Conservation (phyloP, 2,888 invertebrate species). For the Mylabris sibirica region DNA sequence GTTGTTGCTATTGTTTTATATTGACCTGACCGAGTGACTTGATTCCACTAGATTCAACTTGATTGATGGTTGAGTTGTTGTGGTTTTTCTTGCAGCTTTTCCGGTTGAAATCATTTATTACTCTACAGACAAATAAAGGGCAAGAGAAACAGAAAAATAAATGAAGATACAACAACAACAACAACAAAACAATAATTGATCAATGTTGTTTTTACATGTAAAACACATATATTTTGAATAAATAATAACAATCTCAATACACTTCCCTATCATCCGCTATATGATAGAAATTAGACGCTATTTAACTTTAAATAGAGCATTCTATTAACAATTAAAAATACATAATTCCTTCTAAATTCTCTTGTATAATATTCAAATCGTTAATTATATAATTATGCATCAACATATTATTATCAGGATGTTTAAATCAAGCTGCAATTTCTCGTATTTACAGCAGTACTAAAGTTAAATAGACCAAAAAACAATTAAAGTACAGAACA, state of each 20-base stretch:
- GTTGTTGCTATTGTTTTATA: slow-evolving; percentile 1
- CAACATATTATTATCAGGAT: slow-evolving; percentile 27
- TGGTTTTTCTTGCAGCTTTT: slow-evolving; percentile 2
- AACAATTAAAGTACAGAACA: slow-evolving; percentile 24
- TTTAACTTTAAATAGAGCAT: slow-evolving; percentile 38
- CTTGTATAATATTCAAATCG: slow-evolving; percentile 20
- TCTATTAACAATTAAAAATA: slow-evolving; percentile 36
- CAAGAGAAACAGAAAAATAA: neutral
- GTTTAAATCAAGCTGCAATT: slow-evolving; percentile 26
- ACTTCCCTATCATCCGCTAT: neutral
- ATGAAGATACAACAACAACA: neutral
- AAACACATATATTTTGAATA: neutral
- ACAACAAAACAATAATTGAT: neutral
- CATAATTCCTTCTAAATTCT: slow-evolving; percentile 2
- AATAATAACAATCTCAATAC: too few species aligned
- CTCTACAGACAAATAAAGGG: neutral
- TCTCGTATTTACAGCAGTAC: slow-evolving; percentile 32
- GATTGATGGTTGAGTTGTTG: slow-evolving; percentile 8
- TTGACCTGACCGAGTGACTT: slow-evolving; percentile 8
- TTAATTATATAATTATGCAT: slow-evolving; percentile 26
- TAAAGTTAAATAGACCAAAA: slow-evolving; percentile 37
- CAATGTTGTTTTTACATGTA: neutral
- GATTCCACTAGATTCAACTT: slow-evolving; percentile 4
- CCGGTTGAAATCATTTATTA: slow-evolving; percentile 6
- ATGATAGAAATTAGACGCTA: slow-evolving; percentile 11